Conservation (phyloP, 2,797 vertebrate species). For the Coendou prehensilis region DNA sequence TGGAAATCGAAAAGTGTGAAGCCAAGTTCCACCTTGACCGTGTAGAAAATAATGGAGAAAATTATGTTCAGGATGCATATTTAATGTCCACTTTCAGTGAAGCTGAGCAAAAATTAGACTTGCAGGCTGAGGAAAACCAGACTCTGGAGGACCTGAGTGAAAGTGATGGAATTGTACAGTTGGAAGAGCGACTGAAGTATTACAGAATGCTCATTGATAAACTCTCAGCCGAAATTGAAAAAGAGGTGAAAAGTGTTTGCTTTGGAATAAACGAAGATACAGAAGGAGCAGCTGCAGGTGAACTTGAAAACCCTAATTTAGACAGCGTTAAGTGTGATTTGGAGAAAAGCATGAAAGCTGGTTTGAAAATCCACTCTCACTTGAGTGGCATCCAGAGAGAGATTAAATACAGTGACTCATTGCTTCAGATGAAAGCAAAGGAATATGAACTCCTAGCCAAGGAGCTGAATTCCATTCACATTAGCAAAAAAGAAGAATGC, state of each 20-base stretch:
- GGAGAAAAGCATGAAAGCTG: conserved; percentile 92
- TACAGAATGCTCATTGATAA: conserved; percentile 93
- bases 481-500: conserved; percentile 86
- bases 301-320: conserved; percentile 87
- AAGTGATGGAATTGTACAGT: conserved; percentile 90
- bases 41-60: conserved; percentile 88
- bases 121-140: conserved; percentile 82
- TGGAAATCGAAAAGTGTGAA: conserved; percentile 93
- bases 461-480: conserved; percentile 91
- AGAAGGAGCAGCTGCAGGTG: conserved; percentile 76
- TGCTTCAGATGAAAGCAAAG: conserved; percentile 92
- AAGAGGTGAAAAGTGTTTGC: conserved; percentile 89
- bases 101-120: conserved; percentile 74
- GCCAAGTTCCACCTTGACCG: conserved; percentile 87
- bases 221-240: conserved; percentile 94
- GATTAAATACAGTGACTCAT: conserved; percentile 90
- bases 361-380: conserved; percentile 92
- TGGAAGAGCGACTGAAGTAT: conserved; percentile 92
- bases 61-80: conserved; percentile 90
- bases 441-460: conserved; percentile 94
- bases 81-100: conserved; percentile 82
- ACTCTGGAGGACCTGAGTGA: conserved; percentile 89
- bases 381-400: conserved; percentile 93
- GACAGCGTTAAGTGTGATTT: conserved; percentile 91
- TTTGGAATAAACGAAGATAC: conserved; percentile 76